Conservation (phyloP, 1,140 invertebrate genomes). For the Zophobas morio region DNA sequence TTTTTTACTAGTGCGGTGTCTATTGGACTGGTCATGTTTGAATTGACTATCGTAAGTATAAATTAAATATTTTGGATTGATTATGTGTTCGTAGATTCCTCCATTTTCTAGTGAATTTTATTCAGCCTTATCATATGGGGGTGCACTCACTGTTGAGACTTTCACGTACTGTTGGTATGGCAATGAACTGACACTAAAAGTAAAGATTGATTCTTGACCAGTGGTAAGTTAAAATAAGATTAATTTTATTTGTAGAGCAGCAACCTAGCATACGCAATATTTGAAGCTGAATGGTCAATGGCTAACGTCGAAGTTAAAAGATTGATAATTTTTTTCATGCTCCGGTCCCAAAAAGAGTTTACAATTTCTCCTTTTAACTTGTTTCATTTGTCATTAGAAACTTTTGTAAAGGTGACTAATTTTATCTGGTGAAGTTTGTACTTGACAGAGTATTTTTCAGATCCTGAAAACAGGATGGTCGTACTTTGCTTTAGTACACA, state of each 20-base stretch:
- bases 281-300: too few relatives aligned
- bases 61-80: not conserved
- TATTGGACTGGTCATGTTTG: not conserved
- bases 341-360: not conserved
- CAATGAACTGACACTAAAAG: conserved; percentile 1
- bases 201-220: not conserved
- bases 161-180: conserved; percentile 28
- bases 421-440: not conserved
- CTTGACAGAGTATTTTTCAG: not conserved
- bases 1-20: not conserved
- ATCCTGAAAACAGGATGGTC: not conserved
- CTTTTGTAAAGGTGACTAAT: not conserved
- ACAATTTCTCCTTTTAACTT: not conserved
- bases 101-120: conserved; percentile 15
- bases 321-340: not conserved
- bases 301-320: not conserved
- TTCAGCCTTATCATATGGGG: not conserved
- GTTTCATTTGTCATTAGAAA: not conserved
- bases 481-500: not conserved
- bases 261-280: not conserved
- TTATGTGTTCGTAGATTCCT: not conserved
- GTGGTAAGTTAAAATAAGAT: not conserved
- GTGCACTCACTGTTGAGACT: not conserved
- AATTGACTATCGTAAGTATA: not conserved
- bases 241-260: conserved; percentile 1